Conservation (phyloP, 2,113 vertebrate genomes). For the Campylomormyrus tamandua region DNA sequence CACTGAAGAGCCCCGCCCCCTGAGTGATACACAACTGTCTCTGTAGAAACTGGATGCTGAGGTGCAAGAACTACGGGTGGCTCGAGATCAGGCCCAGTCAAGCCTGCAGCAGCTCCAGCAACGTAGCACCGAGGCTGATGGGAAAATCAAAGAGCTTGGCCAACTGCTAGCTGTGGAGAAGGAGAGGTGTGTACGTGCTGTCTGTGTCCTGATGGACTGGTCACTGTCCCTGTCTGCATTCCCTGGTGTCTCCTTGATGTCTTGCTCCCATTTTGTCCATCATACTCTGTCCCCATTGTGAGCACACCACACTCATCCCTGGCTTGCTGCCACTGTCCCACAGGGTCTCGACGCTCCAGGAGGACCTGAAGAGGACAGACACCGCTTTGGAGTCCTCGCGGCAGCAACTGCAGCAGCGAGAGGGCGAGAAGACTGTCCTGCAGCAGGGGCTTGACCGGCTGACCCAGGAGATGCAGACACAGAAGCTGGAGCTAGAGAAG, state of each 20-base stretch:
- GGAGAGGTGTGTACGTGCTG: slow-evolving; percentile 54
- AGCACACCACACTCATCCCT: neutral
- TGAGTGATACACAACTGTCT: neutral
- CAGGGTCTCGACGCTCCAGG: slow-evolving; percentile 64
- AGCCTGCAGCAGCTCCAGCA: slow-evolving; percentile 70
- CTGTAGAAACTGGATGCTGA: slow-evolving; percentile 84
- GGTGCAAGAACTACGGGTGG: slow-evolving; percentile 59
- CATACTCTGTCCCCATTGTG: neutral
- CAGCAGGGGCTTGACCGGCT: slow-evolving; percentile 68
- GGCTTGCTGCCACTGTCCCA: neutral
- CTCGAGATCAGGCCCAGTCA: slow-evolving; percentile 70
- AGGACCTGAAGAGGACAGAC: slow-evolving; percentile 75
- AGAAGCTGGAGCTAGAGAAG: slow-evolving; percentile 63
- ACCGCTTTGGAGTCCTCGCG: slow-evolving; percentile 62
- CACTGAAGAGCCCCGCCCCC: neutral
- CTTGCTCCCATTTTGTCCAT: neutral
- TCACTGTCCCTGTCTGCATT: neutral
- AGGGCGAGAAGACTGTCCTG: slow-evolving; percentile 63
- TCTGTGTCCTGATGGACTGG: neutral
- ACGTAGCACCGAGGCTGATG: slow-evolving; percentile 62
- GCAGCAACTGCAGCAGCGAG: slow-evolving; percentile 61
- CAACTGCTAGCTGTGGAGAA: slow-evolving; percentile 70
- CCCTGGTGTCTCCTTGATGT: neutral
- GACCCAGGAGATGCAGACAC: slow-evolving; percentile 61
- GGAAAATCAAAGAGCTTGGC: slow-evolving; percentile 67